Conservation (phyloP, 2,113 vertebrate genomes). For the Athene noctua region DNA sequence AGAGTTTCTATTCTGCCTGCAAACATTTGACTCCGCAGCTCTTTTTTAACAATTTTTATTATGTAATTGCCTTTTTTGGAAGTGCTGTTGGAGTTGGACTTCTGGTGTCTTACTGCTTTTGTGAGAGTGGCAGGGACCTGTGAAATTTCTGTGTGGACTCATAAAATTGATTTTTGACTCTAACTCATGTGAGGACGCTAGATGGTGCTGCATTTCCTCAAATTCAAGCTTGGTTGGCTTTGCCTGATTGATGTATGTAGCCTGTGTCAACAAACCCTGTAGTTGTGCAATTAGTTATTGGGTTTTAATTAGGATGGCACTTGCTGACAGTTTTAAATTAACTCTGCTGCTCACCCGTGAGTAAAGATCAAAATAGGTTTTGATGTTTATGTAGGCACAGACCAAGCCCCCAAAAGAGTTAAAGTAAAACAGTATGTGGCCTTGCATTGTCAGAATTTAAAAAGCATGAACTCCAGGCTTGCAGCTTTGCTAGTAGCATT, state of each 20-base stretch:
- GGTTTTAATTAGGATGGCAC: slow-evolving; percentile 43
- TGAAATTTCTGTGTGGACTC: neutral
- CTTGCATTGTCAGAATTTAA: neutral
- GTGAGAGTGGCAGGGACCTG: neutral
- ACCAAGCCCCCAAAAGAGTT: neutral
- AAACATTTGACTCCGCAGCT: neutral
- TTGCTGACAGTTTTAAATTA: slow-evolving; percentile 36
- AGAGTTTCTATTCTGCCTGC: neutral
- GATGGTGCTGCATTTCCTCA: slow-evolving; percentile 58
- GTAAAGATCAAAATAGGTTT: slow-evolving; percentile 26
- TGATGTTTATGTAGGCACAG: neutral
- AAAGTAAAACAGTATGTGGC: neutral
- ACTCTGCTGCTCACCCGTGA: neutral
- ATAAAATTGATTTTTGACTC: neutral
- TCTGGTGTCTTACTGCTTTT: neutral
- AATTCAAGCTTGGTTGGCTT: neutral
- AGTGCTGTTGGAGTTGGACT: neutral
- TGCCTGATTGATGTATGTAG: neutral
- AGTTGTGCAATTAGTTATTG: slow-evolving; percentile 15
- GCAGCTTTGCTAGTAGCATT: neutral
- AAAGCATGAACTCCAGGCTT: neutral
- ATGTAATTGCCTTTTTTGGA: neutral
- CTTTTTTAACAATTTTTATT: neutral
- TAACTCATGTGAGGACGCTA: neutral
- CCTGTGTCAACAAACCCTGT: neutral